Evolutionary conservation across 92 coral and sea anemone genomes (phyloP).

Genomic region (Zoanthus sociatus): DNA sequence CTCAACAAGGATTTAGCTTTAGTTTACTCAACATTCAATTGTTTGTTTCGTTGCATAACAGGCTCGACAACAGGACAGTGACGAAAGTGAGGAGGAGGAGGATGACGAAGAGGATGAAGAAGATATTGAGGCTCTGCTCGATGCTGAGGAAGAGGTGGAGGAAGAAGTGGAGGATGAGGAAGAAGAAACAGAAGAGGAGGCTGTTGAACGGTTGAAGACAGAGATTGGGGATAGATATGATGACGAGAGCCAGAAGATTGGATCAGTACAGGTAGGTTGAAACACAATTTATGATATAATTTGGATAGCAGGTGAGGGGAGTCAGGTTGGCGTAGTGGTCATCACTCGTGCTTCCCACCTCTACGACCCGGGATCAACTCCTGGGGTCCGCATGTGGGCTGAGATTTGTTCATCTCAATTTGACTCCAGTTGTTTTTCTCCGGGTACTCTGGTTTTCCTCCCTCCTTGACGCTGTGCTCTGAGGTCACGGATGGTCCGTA

Average conservation of each 20-base stretch:
- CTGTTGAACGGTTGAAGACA: slow-evolving; percentile 87
- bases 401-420: too few species aligned
- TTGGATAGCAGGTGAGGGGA: too few species aligned
- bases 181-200: slow-evolving; percentile 96
- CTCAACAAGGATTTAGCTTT: too few species aligned
- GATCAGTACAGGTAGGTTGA: slow-evolving; percentile 78
- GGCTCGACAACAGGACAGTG: slow-evolving; percentile 89
- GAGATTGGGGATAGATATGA: slow-evolving; percentile 95
- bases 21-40: not conserved
- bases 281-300: too few species aligned
- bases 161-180: slow-evolving; percentile 95
- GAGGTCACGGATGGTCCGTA: too few species aligned
- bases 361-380: too few species aligned
- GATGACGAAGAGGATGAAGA: slow-evolving; percentile 87
- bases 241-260: slow-evolving; percentile 81
- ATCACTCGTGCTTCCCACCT: too few species aligned
- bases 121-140: slow-evolving; percentile 77
- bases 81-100: slow-evolving; percentile 92
- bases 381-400: too few species aligned
- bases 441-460: too few species aligned
- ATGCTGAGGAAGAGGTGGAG: slow-evolving; percentile 86
- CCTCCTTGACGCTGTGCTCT: too few species aligned
- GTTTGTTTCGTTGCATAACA: not conserved
- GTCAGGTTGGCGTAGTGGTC: too few species aligned
- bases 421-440: too few species aligned